Conservation (phyloP, 2,888 invertebrate species). For the Branchipolynoe longqiensis region DNA sequence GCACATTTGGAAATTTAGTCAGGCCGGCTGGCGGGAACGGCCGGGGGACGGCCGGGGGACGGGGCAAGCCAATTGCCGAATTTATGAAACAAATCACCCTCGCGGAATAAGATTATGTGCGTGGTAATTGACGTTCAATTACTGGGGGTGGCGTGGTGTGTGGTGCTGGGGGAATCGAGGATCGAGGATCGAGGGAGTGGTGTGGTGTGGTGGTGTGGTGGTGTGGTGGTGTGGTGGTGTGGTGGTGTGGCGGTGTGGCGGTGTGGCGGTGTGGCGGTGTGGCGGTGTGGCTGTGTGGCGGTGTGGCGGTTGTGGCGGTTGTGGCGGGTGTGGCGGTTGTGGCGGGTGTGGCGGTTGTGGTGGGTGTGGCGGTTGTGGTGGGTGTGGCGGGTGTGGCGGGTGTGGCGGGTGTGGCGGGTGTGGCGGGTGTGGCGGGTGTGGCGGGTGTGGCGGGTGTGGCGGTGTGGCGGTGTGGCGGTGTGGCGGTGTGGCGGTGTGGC, state of each 20-base stretch:
- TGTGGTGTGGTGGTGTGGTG: not conserved
- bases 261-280: not conserved
- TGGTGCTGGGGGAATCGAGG: not conserved
- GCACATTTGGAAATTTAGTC: conserved; percentile 57
- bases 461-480: not conserved
- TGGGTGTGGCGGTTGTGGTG: not conserved
- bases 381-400: not conserved
- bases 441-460: not conserved
- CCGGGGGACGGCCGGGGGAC: conserved; percentile 3
- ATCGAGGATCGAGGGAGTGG: not conserved
- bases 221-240: not conserved
- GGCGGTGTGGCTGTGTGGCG: not conserved
- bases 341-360: not conserved
- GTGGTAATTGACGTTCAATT: conserved; percentile 56
- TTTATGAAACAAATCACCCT: conserved; percentile 59
- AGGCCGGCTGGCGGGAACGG: conserved; percentile 15
- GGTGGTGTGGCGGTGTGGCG: not conserved
- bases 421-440: not conserved
- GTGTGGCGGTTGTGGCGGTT: not conserved
- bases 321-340: not conserved
- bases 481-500: not conserved
- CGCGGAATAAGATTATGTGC: conserved; percentile 41
- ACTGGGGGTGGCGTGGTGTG: not conserved
- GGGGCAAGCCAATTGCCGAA: conserved; percentile 55
- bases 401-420: not conserved